Evolutionary conservation across 2,797 vertebrate genomes (phyloP), one percentile per base, ranked within the genome.

Genomic region (Aratinga solstitialis): DNA sequence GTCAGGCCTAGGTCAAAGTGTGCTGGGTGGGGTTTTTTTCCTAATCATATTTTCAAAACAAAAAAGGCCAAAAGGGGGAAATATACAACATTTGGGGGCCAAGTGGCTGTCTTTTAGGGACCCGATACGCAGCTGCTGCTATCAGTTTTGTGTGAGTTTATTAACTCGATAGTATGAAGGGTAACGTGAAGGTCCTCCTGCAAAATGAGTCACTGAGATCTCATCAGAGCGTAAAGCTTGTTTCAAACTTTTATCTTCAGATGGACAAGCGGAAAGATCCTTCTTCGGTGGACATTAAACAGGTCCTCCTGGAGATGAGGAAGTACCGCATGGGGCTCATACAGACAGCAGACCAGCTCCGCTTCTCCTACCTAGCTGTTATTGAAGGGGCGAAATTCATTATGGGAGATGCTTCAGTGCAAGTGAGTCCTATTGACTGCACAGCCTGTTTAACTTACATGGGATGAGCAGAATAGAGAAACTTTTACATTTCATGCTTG

Each of bases 291-390:
- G 97, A 98, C 2, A 98, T 99, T 50, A 99, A 98, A 34, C 98
- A 99, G 21, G 98, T 99, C 68, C 98, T 99, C n/a, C 97, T 99
- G 78, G 99, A 99, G 81, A 99, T 99, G 99, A 97, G 99, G 29
- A 98, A 98, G 36, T 98, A 98, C 92, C 98, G 99, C 21, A 99
- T 99, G 99, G 99, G 99, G 5, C 98, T 99, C 77, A 99, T 99
- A 93, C 99, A 99, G 98, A 99, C 99, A 0, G 99, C 99, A 2
- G 99, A 99, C 92, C 99, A 99, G 95, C 99, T 99, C 40, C 98
- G 99, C 5, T 99, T 99, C 97, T 99, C 99, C 94, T 99, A 99
- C 97, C 95, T 99, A 5, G 99, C 99, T 48, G 99, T 99, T 82
- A 99, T 99, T 7, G 99, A 99, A 96, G 99, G 99, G 42, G 99